Base-by-base conservation (phyloP, 1,140 invertebrate genomes). In the Scaptodrosophila lebanonensis region DNA sequence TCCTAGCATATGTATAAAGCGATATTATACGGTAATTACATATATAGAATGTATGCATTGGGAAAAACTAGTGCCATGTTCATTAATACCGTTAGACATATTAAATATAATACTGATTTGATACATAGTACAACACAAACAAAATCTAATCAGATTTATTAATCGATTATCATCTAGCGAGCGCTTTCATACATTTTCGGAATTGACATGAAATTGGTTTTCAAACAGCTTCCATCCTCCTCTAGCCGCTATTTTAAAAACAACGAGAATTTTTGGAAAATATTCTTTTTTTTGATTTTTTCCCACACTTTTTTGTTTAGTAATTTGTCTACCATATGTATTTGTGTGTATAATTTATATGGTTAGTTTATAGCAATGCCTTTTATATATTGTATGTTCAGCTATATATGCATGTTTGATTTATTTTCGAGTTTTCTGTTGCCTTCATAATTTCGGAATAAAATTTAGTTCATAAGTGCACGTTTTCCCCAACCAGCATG, bases 151-250 rank as follows among this genome's bases (percentile, higher is more conserved):
- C 22, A 25, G 22, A 4, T 3, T 25, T 25, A 25, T 25, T 25
- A 25, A 25, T 25, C 8, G 22, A 8, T 32, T 47, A 33, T 64
- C 18, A n/a, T 22, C 25, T 59, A 52, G 66, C 71, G 66, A 66
- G 66, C 61, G 79, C 79, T 83, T 83, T 83, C 79, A 83, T 83
- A 83, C 79, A 83, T 83, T 83, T 83, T 83, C 66, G 79, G 79
- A 84, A 79, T 77, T 83, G 75, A 79, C 52, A 64, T 56, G 47
- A 29, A 47, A 4, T 11, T 33, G 8, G 12, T 45, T 27, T 7
- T 9, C 13, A 8, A 6, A 13, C 35, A n/a, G 56, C 32, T 8
- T n/a, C 15, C 29, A 36, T 17, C 54, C 39, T 29, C 45, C 39
- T 53, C 58, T 45, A 51, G 52, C 36, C 9, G 42, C 44, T 45